These are phyloP conservation scores for Notospermus geniculatus DNA, from an alignment of 1,140 invertebrate genomes.

Conservation along the genomic window DNA sequence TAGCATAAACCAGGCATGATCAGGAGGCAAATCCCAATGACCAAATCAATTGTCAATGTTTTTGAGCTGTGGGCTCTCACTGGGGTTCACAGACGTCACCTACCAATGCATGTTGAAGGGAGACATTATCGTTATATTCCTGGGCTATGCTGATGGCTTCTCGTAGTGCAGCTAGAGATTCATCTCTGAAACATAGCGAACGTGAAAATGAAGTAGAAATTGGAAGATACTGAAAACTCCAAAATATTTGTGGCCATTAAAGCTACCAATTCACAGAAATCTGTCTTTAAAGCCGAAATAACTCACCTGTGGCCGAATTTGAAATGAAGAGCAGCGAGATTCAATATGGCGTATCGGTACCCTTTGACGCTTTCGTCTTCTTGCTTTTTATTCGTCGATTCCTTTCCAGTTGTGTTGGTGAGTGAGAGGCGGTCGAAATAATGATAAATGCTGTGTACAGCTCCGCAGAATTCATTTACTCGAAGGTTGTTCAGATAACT, in stretches of 20 bases:
- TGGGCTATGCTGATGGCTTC: conserved; percentile 86
- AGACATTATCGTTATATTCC: conserved; percentile 78
- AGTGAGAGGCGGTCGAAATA: conserved; percentile 71
- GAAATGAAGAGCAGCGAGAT: conserved; percentile 82
- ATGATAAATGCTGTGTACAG: conserved; percentile 78
- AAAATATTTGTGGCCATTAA: too few relatives aligned
- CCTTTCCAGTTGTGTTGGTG: conserved; percentile 54
- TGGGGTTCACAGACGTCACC: too few relatives aligned
- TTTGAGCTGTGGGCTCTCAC: too few relatives aligned
- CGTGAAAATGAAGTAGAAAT: too few relatives aligned
- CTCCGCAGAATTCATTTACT: conserved; percentile 82
- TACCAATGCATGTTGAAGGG: conserved; percentile 77
- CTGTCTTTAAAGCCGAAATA: too few relatives aligned
- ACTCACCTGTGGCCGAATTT: conserved; percentile 78
- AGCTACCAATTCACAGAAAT: too few relatives aligned
- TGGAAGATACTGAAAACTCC: too few relatives aligned
- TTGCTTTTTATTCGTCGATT: conserved; percentile 32
- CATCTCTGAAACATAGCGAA: conserved; percentile 67
- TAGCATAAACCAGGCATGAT: too few relatives aligned
- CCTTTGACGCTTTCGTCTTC: conserved; percentile 70
- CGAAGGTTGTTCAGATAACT: conserved; percentile 86
- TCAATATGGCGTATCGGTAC: conserved; percentile 84
- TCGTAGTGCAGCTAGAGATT: conserved; percentile 74
- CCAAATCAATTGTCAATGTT: too few relatives aligned
- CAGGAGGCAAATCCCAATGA: too few relatives aligned